Evolutionary conservation across 1,140 invertebrate genomes (phyloP), one percentile per base, ranked within the genome.

Genomic region (Polypedilum pembai): DNA sequence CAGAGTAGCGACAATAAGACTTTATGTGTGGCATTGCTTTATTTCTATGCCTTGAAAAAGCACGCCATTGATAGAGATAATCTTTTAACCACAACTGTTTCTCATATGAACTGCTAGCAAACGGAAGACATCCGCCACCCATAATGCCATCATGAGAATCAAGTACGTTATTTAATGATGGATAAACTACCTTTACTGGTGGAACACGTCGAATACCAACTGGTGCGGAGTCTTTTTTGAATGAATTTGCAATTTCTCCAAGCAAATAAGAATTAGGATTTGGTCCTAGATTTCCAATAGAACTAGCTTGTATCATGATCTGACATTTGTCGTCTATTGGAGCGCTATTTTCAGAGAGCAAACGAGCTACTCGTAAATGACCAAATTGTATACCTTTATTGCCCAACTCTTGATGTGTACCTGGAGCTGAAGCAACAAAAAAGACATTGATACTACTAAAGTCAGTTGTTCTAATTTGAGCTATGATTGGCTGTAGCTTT

Each of bases 1-100:
- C 75, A 85, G 83, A 89, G 0, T 92, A 92, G 63, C 95, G 86
- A 0, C 88, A 87, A 80, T 98, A 99, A 0, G 89, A 89, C 83
- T 98, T 98, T 72, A 98, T 95, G 79, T 98, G 96, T 5, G 96
- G 96, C 87, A 95, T 92, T 1, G 94, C 94, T 76, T 86, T 83
- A 65, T 88, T 88, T 75, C 96, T 85, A 63, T 85, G 79, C 0
- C 87, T 86, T 10, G 81, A 81, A 65, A 88, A 86, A 7, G 92
- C 88, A 79, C 88, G 90, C 96, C 96, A 98, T 76, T 93, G 88
- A 79, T 92, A 88, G 69, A 98, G 83, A 82, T 89, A 91, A 4
- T 86, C 82, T 74, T 87, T 87, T 0, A 98, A 83, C 91, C 94
- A 98, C 1, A 83, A 80, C 79, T 98, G 95, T 79, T 96, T 97